Base-by-base conservation (phyloP, 2,113 vertebrate species). In the Oophaga pumilio region DNA sequence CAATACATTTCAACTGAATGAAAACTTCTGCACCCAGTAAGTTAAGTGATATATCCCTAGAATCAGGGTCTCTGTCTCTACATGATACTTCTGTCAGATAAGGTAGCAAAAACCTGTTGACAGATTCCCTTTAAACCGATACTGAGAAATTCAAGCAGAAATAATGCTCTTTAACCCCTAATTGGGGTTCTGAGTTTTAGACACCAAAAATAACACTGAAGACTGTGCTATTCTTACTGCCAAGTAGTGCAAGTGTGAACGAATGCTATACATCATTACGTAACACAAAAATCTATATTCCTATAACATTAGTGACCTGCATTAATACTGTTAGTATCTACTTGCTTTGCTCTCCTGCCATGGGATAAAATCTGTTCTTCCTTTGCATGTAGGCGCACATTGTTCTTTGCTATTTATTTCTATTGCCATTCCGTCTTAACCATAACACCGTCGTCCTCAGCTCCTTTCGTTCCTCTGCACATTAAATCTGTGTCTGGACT, bases 371-470 rank as follows among this genome's bases (percentile, higher is more conserved):
- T 53, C 20, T 69, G 20, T 24, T 82, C 15, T 17, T 18, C 17
- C 52, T 68, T 14, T 83, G 81, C 81, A 83, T 83, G 81, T 68
- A 80, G 62, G 9, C n/a, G n/a, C 49, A 68, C 62, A 20, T n/a
- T 24, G 60, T 69, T 69, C 64, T 83, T 68, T 68, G 26, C 62
- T 53, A 66, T 53, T 69, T 24, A 66, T 83, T 66, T 69, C 8
- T 68, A 26, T 53, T 83, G 81, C 66, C 81, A 69, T 83, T 26
- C 24, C 78, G 53, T 76, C 33, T 60, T 76, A 59, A 62, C 18
- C 68, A 60, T 60, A 76, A 60, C 73, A 28, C 24, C 26, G 56
- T 85, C 24, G 50, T 13, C 20, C 18, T 53, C 68, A 56, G 33
- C 68, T 57, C 69, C 73, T 71, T 59, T 60, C n/a, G 18, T 71